A percentile compares a stretch with the other conserved stretches of the same genome.
Conservation (phyloP, 2,797 vertebrate species). For the Chaunax sp. region DNA sequence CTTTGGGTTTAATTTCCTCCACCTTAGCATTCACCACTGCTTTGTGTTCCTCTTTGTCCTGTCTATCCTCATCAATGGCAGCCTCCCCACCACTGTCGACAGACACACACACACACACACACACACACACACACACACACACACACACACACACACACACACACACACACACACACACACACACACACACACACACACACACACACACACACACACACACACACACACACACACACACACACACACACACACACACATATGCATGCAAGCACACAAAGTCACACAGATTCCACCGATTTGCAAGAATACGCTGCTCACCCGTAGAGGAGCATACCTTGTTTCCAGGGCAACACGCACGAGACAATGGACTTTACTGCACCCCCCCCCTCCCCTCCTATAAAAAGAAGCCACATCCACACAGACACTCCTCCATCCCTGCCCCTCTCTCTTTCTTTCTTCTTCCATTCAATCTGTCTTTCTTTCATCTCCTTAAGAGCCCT, state of each 20-base stretch:
- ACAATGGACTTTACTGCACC: conserved; percentile 74
- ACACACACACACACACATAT: conserved; percentile 20
- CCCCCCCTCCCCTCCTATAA: conserved; percentile 36
- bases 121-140: conserved; percentile 12
- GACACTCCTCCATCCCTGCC: conserved; percentile 50
- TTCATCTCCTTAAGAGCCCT: conserved; percentile 60
- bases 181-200: conserved; percentile 30
- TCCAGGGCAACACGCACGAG: conserved; percentile 79
- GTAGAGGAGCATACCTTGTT: conserved; percentile 75
- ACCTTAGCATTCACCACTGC: conserved; percentile 25
- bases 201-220: no score
- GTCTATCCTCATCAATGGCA: conserved; percentile 43
- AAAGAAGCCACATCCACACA: conserved; percentile 53
- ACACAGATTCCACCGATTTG: conserved; percentile 45
- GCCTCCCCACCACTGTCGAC: conserved; percentile 8
- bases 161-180: conserved; percentile 7
- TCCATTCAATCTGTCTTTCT: conserved; percentile 53
- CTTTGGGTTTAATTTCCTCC: conserved; percentile 20
- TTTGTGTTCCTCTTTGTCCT: conserved; percentile 52
- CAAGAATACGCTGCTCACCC: conserved; percentile 59
- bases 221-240: conserved; percentile 22
- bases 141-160: conserved; percentile 25
- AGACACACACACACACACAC: no score
- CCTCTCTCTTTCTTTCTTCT: conserved; percentile 30
- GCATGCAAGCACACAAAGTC: conserved; percentile 7